Base-by-base conservation (phyloP, 2,888 invertebrate genomes). In the Tetheella fluctuosa region DNA sequence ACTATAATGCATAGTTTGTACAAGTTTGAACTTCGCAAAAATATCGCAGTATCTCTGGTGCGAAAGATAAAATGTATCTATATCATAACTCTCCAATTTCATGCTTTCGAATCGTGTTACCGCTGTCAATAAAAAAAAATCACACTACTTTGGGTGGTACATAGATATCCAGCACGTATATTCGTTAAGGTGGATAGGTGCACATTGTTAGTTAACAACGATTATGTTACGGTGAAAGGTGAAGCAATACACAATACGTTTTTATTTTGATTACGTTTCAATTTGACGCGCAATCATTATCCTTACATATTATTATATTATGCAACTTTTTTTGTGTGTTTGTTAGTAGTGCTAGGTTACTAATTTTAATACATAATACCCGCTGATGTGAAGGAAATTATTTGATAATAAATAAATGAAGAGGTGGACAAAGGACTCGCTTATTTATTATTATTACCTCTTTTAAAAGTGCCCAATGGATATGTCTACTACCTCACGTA, bases 61-160 rank as follows among this genome's bases (percentile, higher is more conserved):
- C 17, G 52, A 61, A 60, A 71, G 59, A 72, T 69, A 69, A 71
- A 69, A 67, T 65, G 58, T 67, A 71, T 71, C 63, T 75, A 71
- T 64, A 65, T 61, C 63, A 64, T 61, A 67, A 65, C 67, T 74
- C 72, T 78, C 73, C 69, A 76, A 83, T 80, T 80, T 83, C 71
- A 83, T 82, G 81, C 79, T 83, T 80, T 83, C 79, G 61, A 81
- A 80, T 73, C 67, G 64, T 71, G 73, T 77, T 77, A 79, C 72
- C 65, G 69, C 64, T 78, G 69, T 70, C 78, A 78, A 82, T 84
- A 80, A 81, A 74, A 67, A 81, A 74, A 67, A 72, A 65, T 67
- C 68, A 30, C 7, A 34, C 13, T 13, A 13, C 12, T 34, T 12
- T 34, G 13, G 8, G 34, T 34, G 13, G 13, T 34, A 34, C 34